phyloP scores from a whole-genome alignment of 2,113 vertebrate species.

The Apteryx owenii region DNA sequence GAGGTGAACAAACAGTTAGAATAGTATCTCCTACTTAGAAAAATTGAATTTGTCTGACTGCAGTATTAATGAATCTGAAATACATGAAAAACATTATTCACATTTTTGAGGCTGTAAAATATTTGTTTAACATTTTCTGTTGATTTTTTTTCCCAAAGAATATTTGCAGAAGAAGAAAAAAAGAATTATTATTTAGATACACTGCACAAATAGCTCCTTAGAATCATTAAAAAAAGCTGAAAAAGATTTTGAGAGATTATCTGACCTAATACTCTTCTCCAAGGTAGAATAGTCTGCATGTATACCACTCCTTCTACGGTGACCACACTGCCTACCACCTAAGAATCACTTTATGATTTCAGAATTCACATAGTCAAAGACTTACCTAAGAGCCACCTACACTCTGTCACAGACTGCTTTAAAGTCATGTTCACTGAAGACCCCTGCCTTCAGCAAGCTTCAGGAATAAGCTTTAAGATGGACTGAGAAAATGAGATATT shows the following conservation, averaged over 20 bases:
- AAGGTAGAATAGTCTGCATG: neutral
- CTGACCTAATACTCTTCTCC: neutral
- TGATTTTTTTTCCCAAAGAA: neutral
- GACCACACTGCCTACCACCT: neutral
- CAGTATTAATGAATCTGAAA: neutral
- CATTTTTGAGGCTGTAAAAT: neutral
- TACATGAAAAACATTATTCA: neutral
- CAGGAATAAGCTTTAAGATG: neutral
- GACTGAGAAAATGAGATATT: neutral
- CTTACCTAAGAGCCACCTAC: neutral
- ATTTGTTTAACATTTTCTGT: neutral
- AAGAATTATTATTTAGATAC: neutral
- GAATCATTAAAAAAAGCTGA: neutral
- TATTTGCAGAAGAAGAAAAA: neutral
- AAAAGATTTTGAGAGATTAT: neutral
- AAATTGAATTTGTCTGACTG: neutral
- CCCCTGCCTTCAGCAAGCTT: neutral
- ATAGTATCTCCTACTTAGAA: neutral
- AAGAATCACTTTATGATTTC: neutral
- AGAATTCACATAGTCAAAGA: neutral
- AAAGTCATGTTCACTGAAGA: neutral
- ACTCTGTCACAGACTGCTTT: neutral
- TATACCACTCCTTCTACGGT: accelerated
- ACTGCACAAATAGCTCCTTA: neutral
- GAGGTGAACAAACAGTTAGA: neutral